Percentiles rank a stretch among this genome's conserved stretches.
Evolutionary conservation across 2,113 vertebrate genomes (phyloP).

Genomic region (Mobula hypostoma): DNA sequence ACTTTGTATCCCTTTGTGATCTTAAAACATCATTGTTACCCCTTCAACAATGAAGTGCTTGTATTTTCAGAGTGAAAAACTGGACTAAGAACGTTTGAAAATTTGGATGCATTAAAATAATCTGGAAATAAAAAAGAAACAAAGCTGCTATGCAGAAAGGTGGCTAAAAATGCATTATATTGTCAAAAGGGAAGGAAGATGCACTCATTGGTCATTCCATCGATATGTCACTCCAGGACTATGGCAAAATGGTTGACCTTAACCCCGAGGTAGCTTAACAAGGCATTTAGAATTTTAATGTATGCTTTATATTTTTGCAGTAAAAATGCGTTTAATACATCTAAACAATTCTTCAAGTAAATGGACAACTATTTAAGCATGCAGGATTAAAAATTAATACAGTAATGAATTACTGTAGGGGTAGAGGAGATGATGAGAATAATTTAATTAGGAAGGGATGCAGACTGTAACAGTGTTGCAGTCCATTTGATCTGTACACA

Average conservation of each 20-base stretch:
- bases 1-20: neutral
- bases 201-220: neutral
- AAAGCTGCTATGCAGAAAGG: neutral
- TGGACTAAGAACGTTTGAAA: neutral
- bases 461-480: neutral
- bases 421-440: neutral
- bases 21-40: neutral
- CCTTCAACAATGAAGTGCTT: neutral
- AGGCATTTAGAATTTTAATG: neutral
- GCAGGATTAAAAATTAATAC: neutral
- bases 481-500: neutral
- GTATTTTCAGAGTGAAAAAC: no score
- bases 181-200: neutral
- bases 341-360: neutral
- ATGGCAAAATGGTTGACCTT: neutral
- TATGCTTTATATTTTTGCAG: neutral
- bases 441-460: no score
- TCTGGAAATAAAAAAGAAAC: neutral
- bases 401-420: neutral
- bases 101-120: neutral
- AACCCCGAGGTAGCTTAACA: neutral
- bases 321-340: neutral
- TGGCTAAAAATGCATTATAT: neutral
- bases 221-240: neutral
- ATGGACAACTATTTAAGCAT: neutral